Conservation (phyloP, 2,113 vertebrate genomes). For the Gnathonemus longibarbis region DNA sequence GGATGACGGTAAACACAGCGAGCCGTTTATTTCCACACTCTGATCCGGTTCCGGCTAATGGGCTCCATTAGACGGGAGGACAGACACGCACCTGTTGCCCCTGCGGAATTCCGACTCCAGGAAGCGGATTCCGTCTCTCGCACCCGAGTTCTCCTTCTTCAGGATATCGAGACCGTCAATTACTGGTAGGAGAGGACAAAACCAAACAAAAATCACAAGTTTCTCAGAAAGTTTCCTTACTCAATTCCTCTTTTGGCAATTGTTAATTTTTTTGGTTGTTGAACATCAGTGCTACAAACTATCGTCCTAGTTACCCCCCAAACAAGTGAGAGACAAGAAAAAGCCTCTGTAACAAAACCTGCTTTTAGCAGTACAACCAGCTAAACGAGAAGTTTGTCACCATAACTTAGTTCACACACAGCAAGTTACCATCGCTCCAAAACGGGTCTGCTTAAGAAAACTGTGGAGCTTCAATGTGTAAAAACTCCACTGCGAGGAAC, state of each 20-base stretch:
- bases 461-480: background rate
- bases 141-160: conserved; percentile 87
- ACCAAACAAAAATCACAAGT: background rate
- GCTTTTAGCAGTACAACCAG: background rate
- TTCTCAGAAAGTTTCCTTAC: background rate
- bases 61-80: background rate
- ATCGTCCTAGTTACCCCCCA: background rate
- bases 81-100: conserved; percentile 78
- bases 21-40: background rate
- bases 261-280: background rate
- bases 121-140: conserved; percentile 88
- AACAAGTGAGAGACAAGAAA: background rate
- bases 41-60: background rate
- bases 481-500: background rate
- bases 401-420: background rate
- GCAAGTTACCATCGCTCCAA: background rate
- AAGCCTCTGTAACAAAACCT: background rate
- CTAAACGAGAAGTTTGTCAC: background rate
- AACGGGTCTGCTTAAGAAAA: background rate
- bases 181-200: conserved; percentile 55
- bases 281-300: background rate
- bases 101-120: conserved; percentile 93
- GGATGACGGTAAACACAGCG: background rate
- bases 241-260: background rate
- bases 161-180: conserved; percentile 89